Evolutionary conservation across 2,113 vertebrate genomes (phyloP).

Genomic region (Archocentrus centrarchus): DNA sequence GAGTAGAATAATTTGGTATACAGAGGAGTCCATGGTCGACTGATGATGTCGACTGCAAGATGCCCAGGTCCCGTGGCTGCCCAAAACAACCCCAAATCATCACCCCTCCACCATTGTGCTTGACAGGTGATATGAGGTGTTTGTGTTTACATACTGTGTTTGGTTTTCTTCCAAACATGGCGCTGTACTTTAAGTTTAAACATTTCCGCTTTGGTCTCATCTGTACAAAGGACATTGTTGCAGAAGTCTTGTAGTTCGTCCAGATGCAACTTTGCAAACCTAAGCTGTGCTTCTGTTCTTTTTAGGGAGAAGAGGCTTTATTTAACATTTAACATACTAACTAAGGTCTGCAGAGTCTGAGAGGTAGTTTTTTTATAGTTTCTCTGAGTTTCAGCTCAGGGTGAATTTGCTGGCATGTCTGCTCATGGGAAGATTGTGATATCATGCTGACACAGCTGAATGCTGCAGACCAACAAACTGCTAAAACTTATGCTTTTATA

Average conservation of each 20-base stretch:
- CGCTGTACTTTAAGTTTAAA: no score
- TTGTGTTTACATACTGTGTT: no score
- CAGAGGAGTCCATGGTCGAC: no score
- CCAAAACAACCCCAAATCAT: no score
- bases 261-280: not conserved
- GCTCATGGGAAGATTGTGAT: not conserved
- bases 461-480: not conserved
- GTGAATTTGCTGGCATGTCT: not conserved
- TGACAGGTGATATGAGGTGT: no score
- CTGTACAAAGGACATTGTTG: not conserved
- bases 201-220: not conserved
- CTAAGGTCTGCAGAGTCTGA: not conserved
- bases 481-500: not conserved
- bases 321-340: not conserved
- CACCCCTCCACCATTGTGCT: no score
- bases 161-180: no score
- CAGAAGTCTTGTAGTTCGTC: not conserved
- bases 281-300: not conserved
- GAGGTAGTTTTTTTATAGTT: not conserved
- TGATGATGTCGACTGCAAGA: no score
- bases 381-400: not conserved
- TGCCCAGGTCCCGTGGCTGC: no score
- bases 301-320: no score
- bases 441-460: not conserved
- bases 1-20: no score